Conservation (phyloP, 2,113 vertebrate species). For the Promerops cafer region DNA sequence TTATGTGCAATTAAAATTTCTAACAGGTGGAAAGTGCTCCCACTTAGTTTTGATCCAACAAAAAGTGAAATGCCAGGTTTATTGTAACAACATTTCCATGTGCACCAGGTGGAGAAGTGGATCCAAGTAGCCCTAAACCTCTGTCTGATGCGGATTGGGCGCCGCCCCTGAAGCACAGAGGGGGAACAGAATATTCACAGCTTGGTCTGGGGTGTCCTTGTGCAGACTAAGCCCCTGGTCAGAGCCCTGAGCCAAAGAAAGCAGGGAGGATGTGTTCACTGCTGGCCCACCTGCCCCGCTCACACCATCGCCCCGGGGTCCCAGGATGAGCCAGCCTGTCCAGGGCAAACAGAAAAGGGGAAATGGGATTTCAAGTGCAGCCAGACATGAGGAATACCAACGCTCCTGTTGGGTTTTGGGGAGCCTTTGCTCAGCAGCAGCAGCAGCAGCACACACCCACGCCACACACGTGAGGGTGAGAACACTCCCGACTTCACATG, state of each 20-base stretch:
- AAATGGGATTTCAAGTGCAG: background rate
- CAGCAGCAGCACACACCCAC: background rate
- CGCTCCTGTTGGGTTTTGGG: rapidly evolving
- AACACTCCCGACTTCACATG: rapidly evolving
- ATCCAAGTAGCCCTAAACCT: background rate
- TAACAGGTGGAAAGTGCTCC: background rate
- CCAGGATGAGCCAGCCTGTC: background rate
- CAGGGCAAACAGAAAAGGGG: background rate
- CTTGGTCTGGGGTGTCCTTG: background rate
- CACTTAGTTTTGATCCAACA: background rate
- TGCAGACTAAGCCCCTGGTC: background rate
- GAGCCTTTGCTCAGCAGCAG: background rate
- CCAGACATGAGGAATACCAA: background rate
- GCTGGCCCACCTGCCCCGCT: background rate
- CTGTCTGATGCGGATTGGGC: background rate
- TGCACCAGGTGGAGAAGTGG: background rate
- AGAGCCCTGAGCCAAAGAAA: background rate
- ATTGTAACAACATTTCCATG: rapidly evolving
- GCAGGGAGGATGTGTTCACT: rapidly evolving
- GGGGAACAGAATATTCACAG: background rate
- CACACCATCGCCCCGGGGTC: rapidly evolving
- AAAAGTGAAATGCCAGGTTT: background rate
- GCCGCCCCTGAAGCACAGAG: background rate
- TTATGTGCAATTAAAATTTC: background rate
- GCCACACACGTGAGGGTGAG: rapidly evolving